Evolutionary conservation across 1,140 invertebrate genomes (phyloP).

Genomic region (Sarcophaga bullata): DNA sequence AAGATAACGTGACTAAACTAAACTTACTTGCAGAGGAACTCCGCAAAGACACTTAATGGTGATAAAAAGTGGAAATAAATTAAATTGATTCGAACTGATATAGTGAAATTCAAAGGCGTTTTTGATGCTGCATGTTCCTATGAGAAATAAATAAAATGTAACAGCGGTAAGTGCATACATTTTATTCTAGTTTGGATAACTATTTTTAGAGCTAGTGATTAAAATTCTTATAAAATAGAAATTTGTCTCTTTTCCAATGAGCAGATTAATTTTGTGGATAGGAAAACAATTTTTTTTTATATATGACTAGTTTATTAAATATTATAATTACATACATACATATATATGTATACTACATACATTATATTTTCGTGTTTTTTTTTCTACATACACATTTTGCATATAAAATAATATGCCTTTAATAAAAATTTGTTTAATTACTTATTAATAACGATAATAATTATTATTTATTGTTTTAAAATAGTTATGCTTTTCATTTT

Average conservation of each 20-base stretch:
- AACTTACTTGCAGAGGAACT: too few species aligned
- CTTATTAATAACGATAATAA: slow-evolving; percentile 20
- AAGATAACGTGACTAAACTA: too few species aligned
- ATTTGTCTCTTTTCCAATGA: background rate
- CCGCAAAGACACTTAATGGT: too few species aligned
- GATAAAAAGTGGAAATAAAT: too few species aligned
- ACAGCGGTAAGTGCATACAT: too few species aligned
- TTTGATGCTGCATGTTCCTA: too few species aligned
- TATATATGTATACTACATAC: background rate
- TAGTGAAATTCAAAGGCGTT: too few species aligned
- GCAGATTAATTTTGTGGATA: background rate
- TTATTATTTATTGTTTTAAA: slow-evolving; percentile 4
- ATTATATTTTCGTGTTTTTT: background rate
- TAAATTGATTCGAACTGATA: too few species aligned
- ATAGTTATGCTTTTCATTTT: slow-evolving; percentile 9
- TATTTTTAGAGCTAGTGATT: too few species aligned
- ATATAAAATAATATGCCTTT: background rate
- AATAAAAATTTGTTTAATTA: slow-evolving; percentile 31
- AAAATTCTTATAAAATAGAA: background rate
- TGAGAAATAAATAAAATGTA: too few species aligned
- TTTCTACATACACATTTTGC: background rate
- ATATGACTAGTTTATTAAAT: slow-evolving; percentile 40
- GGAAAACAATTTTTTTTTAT: background rate
- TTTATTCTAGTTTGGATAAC: too few species aligned
- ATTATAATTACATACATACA: slow-evolving; percentile 32